A percentile compares a stretch with the other conserved stretches of the same genome.
phyloP scores from a whole-genome alignment of 92 coral and sea anemone species.

The Zoanthus gigantus region DNA sequence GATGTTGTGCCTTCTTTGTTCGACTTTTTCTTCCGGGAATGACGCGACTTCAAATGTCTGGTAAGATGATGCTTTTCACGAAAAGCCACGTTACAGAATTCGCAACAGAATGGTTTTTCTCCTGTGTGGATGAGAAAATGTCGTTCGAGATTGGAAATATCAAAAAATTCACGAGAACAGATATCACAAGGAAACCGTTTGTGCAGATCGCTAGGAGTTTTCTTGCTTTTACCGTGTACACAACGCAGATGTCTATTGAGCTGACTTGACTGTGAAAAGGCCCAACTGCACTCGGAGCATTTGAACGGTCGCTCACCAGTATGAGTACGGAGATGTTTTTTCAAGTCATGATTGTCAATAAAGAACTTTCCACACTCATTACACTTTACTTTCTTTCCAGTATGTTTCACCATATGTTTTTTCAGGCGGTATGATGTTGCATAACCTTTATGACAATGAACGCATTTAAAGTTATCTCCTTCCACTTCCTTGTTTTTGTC shows the following conservation, averaged over 20 bases:
- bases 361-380: conserved; percentile 16
- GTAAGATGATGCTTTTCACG: conserved; percentile 27
- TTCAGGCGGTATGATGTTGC: conserved; percentile 12
- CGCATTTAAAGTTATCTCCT: conserved; percentile 5
- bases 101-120: conserved; percentile 24
- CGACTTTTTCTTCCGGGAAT: not conserved
- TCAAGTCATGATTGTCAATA: conserved; percentile 25
- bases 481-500: not conserved
- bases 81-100: conserved; percentile 20
- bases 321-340: conserved; percentile 38
- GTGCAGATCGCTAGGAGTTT: not conserved
- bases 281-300: conserved; percentile 15
- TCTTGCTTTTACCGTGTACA: conserved; percentile 1
- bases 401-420: conserved; percentile 7
- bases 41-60: conserved; percentile 27
- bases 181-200: conserved; percentile 6
- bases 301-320: conserved; percentile 43
- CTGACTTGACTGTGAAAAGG: conserved; percentile 43
- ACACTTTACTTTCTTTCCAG: conserved; percentile 18
- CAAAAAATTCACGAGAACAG: conserved; percentile 30
- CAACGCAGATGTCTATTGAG: conserved; percentile 27
- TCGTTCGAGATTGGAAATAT: conserved; percentile 22
- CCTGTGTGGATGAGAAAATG: conserved; percentile 46
- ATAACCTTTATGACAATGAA: conserved; percentile 14
- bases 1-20: not conserved